Evolutionary conservation across 2,888 invertebrate species (phyloP).

Genomic region (Microctonus aethiopoides): DNA sequence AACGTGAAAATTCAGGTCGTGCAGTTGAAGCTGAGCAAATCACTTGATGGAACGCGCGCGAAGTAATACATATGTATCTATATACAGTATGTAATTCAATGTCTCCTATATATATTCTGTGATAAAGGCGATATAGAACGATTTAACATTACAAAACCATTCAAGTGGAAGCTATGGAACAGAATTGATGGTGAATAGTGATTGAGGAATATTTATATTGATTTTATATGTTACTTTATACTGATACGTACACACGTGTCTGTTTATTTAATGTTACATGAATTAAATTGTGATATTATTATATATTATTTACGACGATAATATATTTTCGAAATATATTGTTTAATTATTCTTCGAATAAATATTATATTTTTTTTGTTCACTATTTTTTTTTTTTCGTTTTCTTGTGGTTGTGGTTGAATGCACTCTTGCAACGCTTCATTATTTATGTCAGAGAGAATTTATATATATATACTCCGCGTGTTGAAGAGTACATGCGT

Average conservation of each 20-base stretch:
- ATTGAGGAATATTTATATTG: not conserved
- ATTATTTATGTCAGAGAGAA: not conserved
- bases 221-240: too few relatives aligned
- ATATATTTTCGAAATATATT: too few relatives aligned
- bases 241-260: too few relatives aligned
- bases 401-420: not conserved
- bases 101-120: too few relatives aligned
- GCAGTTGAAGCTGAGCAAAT: slow-evolving; percentile 34
- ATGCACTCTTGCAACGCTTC: slow-evolving; percentile 16
- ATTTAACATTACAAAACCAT: slow-evolving; percentile 21
- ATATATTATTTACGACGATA: too few relatives aligned
- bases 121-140: not conserved
- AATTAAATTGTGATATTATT: too few relatives aligned
- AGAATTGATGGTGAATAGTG: not conserved
- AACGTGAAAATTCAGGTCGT: slow-evolving; percentile 18
- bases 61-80: not conserved
- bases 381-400: too few relatives aligned
- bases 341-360: too few relatives aligned
- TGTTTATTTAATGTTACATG: too few relatives aligned
- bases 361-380: too few relatives aligned
- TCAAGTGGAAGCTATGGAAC: slow-evolving; percentile 27
- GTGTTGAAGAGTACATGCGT: not conserved
- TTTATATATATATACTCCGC: too few relatives aligned
- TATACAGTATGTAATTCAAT: too few relatives aligned
- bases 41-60: not conserved